Evolutionary conservation across 2,888 invertebrate species (phyloP).

Genomic region (Leptopilina syphax): DNA sequence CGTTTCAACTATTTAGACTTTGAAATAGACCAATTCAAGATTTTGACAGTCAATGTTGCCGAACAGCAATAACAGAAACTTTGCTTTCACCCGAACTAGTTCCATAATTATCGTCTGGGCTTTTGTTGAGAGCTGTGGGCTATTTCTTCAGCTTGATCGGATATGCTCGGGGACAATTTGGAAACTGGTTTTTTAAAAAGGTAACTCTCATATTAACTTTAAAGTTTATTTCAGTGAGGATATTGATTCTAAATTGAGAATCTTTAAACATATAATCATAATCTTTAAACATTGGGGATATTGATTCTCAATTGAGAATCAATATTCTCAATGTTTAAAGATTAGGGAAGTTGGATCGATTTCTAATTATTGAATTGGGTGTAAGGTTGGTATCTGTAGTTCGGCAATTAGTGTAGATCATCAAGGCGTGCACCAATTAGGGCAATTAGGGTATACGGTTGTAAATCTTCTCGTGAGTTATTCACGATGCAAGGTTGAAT

Average conservation of each 20-base stretch:
- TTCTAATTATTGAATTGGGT: no score
- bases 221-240: no score
- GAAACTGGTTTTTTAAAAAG: neutral
- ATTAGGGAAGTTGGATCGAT: no score
- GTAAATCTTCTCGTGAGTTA: neutral
- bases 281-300: no score
- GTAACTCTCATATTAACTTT: no score
- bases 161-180: neutral
- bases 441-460: neutral
- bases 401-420: no score
- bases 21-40: conserved; percentile 2
- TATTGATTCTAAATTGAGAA: no score
- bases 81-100: neutral
- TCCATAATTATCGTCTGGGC: conserved; percentile 19
- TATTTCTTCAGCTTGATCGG: neutral
- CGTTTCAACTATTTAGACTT: conserved; percentile 26
- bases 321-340: no score
- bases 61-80: conserved; percentile 1
- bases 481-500: neutral
- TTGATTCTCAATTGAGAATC: no score
- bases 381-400: no score
- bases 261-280: no score
- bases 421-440: neutral
- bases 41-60: neutral
- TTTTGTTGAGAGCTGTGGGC: neutral